Conservation (phyloP, 2,888 invertebrate genomes). For the Melanostoma scalare region DNA sequence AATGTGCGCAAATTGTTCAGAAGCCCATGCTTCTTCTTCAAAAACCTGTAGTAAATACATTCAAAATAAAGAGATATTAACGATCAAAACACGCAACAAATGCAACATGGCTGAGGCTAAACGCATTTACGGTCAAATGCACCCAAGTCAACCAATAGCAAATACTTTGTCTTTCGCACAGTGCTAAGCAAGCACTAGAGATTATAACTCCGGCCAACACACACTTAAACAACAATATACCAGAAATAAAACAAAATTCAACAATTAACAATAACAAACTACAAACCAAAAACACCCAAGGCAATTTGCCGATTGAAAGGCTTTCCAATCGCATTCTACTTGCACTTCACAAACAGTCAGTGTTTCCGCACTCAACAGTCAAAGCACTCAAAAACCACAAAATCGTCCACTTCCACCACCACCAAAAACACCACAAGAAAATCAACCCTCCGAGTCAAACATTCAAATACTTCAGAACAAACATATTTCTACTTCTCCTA, state of each 20-base stretch:
- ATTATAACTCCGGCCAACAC: too few relatives aligned
- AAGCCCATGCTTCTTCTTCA: background rate
- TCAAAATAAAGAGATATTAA: constrained; percentile 1
- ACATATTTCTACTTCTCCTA: too few relatives aligned
- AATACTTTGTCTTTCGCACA: background rate
- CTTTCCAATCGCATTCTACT: background rate
- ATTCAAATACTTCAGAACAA: too few relatives aligned
- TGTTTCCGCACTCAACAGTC: background rate
- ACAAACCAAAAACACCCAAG: too few relatives aligned
- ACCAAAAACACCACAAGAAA: background rate
- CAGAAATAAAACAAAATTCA: too few relatives aligned
- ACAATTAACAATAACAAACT: too few relatives aligned
- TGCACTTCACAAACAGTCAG: background rate
- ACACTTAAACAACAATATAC: too few relatives aligned
- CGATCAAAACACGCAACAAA: constrained; percentile 10
- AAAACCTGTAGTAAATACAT: background rate
- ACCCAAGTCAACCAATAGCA: background rate
- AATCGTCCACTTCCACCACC: background rate
- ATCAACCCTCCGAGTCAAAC: background rate
- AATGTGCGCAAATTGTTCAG: background rate
- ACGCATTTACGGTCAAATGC: background rate
- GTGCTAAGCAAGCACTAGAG: too few relatives aligned
- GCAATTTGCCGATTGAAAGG: background rate
- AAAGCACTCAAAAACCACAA: background rate
- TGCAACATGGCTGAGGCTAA: constrained; percentile 2